Evolutionary conservation across 2,113 vertebrate genomes (phyloP), one percentile per base, ranked within the genome.

Genomic region (Gadus chalcogrammus): DNA sequence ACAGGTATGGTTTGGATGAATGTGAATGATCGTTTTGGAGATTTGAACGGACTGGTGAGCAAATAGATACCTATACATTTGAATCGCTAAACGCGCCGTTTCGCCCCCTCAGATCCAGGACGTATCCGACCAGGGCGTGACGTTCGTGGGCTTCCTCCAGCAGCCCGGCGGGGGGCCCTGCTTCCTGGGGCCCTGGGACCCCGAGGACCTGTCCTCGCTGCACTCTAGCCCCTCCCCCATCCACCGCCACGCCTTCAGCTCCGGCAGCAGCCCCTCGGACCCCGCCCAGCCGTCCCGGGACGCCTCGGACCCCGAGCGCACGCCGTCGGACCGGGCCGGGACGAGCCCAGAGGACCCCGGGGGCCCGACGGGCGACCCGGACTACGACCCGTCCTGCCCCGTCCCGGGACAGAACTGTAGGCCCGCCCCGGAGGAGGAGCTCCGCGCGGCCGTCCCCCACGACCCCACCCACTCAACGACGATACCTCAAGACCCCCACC

Each of bases 71-170:
- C 28, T 4, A 31, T n/a, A n/a, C n/a, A n/a, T n/a, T n/a, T n/a
- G n/a, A n/a, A n/a, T n/a, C n/a, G n/a, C n/a, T n/a, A n/a, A n/a
- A n/a, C n/a, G 4, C 28, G 38, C 3, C 11, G 38, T 42, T 3
- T 42, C 11, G n/a, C 28, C 0, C 15, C 24, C 79, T 76, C 87
- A 99, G 97, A 92, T 98, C 81, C 96, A 99, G 91, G 96, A 97
- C 76, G 92, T 93, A 59, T 93, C 96, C 2, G 94, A 94, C 78
- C 94, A 90, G 71, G 96, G 96, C 77, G 90, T 95, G 86, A 93
- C 94, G 80, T 98, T 99, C 73, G 92, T 97, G 52, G 94, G 96
- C 31, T 93, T 96, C 69, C 84, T 99, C 17, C 93, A 94, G 79
- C 95, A 97, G 84, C 94, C 90, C 0, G 88, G 89, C 0, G 86